phyloP scores from a whole-genome alignment of 2,797 vertebrate species.

The Dromococcyx pavoninus region DNA sequence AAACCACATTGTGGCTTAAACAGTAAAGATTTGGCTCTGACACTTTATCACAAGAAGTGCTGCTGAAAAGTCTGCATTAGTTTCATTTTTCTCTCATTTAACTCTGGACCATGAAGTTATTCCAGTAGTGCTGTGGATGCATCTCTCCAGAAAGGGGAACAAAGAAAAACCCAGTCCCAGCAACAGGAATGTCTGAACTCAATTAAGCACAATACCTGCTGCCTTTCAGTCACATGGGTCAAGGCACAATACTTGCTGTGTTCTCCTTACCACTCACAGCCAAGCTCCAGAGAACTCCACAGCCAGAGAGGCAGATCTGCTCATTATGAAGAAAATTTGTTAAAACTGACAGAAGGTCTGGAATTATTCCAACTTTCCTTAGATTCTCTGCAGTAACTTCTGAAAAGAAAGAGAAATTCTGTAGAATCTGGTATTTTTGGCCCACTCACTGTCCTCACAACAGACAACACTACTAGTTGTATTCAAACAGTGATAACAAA shows the following conservation, averaged over 20 bases:
- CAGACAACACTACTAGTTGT: background rate
- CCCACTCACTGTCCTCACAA: background rate
- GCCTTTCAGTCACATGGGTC: background rate
- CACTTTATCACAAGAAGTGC: background rate
- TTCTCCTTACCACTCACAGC: slow-evolving; percentile 67
- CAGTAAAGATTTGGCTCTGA: background rate
- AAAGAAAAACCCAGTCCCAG: background rate
- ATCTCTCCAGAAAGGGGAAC: background rate
- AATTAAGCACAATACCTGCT: background rate
- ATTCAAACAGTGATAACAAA: background rate
- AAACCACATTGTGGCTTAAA: background rate
- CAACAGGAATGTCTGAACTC: background rate
- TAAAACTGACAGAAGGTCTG: slow-evolving; percentile 62
- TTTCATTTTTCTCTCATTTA: background rate
- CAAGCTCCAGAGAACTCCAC: slow-evolving; percentile 74
- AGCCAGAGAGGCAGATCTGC: slow-evolving; percentile 63
- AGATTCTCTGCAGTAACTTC: slow-evolving; percentile 40
- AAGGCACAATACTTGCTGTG: background rate
- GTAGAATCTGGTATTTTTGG: background rate
- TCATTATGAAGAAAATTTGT: slow-evolving; percentile 16
- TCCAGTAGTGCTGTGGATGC: background rate
- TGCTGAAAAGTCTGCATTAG: background rate
- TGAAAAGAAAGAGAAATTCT: background rate
- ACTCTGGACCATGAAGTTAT: background rate
- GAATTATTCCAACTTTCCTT: slow-evolving; percentile 40